Evolutionary conservation across 2,797 vertebrate genomes (phyloP), one percentile per base, ranked within the genome.

Genomic region (Notolabrus celidotus): DNA sequence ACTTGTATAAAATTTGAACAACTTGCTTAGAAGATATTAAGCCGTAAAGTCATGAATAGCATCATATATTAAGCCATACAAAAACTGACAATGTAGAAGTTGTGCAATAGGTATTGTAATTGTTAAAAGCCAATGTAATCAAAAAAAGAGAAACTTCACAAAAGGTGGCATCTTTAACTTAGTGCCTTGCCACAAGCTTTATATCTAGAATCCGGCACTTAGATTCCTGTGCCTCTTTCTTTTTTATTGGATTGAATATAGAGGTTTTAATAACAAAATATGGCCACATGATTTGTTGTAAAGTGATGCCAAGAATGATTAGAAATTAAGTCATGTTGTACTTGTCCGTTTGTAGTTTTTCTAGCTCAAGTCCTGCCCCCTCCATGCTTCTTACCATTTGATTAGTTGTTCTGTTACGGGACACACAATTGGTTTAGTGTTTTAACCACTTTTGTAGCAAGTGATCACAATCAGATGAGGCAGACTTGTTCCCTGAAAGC

Each of bases 141-240:
- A 87, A 79, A 76, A n/a, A 71, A 29, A 79, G 64, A 77, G 46
- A 77, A 77, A 77, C 52, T 69, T 72, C 71, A 78, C 33, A 62
- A 65, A 89, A 80, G 83, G 82, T 90, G 88, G 88, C 89, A 89
- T 90, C 77, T 89, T 87, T 65, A 84, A 88, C 86, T 83, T 88
- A 89, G 95, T 97, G 96, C 96, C 96, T 97, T 97, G 95, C 94
- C 92, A 87, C 94, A 83, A 82, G 82, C 86, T 85, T 86, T 90
- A 73, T 83, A 63, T 79, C 82, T 76, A 74, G 71, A 82, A 79
- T 78, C 89, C 61, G 91, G 92, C 90, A 92, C 88, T 83, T 86
- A 64, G 84, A 79, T 71, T 68, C 25, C 47, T 74, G 88, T 94
- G 93, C 86, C 90, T 88, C 74, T 74, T 82, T 87, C 86, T 64